Conservation (phyloP, 2,113 vertebrate species). For the Dicrurus megarhynchus region DNA sequence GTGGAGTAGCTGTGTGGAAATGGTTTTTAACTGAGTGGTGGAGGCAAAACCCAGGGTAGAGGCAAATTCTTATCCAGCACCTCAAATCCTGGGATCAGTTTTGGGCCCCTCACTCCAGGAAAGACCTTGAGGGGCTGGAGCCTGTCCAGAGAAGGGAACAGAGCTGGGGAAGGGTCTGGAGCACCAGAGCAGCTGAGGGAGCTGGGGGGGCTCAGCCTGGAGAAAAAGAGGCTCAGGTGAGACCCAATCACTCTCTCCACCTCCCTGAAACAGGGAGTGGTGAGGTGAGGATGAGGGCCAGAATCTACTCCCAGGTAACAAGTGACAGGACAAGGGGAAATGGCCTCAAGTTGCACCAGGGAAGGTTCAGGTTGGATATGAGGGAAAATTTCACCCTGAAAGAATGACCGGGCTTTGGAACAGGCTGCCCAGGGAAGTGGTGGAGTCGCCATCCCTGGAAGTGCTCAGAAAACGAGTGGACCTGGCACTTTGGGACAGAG, state of each 20-base stretch:
- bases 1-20: background rate
- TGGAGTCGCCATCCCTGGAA: background rate
- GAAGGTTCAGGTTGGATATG: background rate
- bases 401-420: background rate
- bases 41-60: background rate
- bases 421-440: background rate
- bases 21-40: background rate
- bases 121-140: background rate
- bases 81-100: background rate
- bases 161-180: background rate
- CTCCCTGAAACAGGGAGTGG: background rate
- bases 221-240: background rate
- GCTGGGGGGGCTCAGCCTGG: background rate
- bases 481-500: background rate
- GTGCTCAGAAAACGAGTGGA: background rate
- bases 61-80: background rate
- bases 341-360: background rate
- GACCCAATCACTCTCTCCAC: background rate
- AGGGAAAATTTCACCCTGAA: background rate
- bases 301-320: background rate
- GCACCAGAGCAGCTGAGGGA: background rate
- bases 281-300: rapidly evolving
- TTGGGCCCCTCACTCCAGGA: background rate
- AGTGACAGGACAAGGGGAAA: background rate
- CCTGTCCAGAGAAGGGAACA: background rate